Conservation (phyloP, 2,113 vertebrate species). For the Siniperca knerii region DNA sequence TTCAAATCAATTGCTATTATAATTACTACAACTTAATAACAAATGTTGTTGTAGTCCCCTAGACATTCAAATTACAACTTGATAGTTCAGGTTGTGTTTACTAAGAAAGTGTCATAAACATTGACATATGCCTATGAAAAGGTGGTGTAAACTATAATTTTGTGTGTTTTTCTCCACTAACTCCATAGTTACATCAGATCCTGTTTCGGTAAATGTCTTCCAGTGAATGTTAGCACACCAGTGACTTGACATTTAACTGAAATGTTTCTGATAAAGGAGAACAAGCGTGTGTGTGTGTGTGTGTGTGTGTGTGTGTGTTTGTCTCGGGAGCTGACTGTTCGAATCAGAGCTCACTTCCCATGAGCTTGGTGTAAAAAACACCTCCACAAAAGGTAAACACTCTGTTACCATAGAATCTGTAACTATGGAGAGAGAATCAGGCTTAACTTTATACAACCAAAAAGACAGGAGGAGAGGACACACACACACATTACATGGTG, state of each 20-base stretch:
- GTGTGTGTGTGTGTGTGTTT: constrained; percentile 6
- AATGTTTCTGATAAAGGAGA: constrained; percentile 45
- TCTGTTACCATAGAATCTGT: constrained; percentile 78
- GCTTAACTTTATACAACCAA: constrained; percentile 48
- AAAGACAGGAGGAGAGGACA: not conserved
- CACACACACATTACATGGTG: not conserved
- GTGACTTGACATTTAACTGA: constrained; percentile 58
- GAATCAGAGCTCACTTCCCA: constrained; percentile 51
- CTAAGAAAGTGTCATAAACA: not conserved
- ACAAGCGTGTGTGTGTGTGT: constrained; percentile 1
- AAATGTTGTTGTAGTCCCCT: not conserved
- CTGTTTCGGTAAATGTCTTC: constrained; percentile 11
- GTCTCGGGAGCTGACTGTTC: constrained; percentile 11
- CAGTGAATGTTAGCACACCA: constrained; percentile 6
- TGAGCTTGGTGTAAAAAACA: constrained; percentile 63
- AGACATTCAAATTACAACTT: not conserved
- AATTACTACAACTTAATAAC: not conserved
- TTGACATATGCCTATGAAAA: not conserved
- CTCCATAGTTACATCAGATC: constrained; percentile 7
- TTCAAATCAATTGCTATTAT: too few relatives aligned
- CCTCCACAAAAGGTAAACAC: constrained; percentile 57
- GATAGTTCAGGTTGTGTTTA: not conserved
- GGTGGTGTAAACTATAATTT: not conserved
- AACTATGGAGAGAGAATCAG: constrained; percentile 68
- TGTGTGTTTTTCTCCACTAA: not conserved